Evolutionary conservation across 2,888 invertebrate genomes (phyloP), one percentile per base, ranked within the genome.

Genomic region (Synergus japonicus): DNA sequence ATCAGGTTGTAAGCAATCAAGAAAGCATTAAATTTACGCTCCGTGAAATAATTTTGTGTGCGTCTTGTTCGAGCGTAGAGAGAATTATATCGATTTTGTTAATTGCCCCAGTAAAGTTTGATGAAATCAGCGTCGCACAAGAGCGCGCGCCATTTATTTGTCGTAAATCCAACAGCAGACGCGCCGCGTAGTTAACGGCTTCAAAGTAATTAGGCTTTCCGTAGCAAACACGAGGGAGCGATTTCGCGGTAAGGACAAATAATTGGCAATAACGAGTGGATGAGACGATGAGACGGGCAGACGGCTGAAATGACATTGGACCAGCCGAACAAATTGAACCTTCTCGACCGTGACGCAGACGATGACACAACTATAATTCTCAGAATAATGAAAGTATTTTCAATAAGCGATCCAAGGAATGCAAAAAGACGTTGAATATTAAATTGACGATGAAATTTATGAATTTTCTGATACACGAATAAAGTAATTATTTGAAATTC

Each of bases 231-330:
- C 80, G 80, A 79, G 82, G 80, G 81, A 81, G 82, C 82, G 80
- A 85, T 85, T 85, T 86, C 78, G 82, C 83, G 85, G 77, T 81
- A 82, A 83, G 82, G 86, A 84, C 84, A 82, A 84, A 85, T 85
- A 87, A 86, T 87, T 86, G 85, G 83, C 84, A 83, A 83, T 86
- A 86, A 86, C 86, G 86, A 85, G 84, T 81, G 79, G 79, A 85
- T 82, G 83, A 69, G 69, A 29, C 49, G 79, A 85, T 82, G 83
- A 49, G 49, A 29, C 29, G 15, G 8, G 73, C 73, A 73, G 73
- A 73, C 73, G 5, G 37, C 49, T 22, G 15, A 73, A 73, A 73
- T 73, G 69, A 73, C 49, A 73, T 73, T 49, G 79, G 18, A 7
- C 37, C 76, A 63, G 76, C 73, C 78, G 73, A 83, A 85, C 85